Evolutionary conservation across 23 tunicate genomes (phyloP).

Genomic region (Halocynthia aurantium): DNA sequence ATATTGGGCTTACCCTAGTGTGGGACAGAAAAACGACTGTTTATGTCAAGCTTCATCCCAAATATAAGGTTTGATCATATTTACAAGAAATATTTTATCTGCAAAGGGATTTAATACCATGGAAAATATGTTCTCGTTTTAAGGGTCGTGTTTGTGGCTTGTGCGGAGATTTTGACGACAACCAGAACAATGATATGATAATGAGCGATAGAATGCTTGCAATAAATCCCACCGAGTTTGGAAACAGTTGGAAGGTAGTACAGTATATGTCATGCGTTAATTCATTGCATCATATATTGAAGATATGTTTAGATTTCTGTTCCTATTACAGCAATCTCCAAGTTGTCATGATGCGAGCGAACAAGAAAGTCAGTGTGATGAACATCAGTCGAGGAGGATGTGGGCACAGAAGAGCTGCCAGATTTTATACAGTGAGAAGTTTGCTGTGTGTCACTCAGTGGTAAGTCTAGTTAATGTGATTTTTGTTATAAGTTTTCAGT

Average conservation of each 20-base stretch:
- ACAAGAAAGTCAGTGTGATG: constrained; percentile 26
- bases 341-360: constrained; percentile 29
- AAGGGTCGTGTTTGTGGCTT: constrained; percentile 66
- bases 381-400: constrained; percentile 27
- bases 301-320: not conserved
- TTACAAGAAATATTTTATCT: not conserved
- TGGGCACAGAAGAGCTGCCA: constrained; percentile 60
- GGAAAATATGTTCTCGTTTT: not conserved
- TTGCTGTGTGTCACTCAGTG: constrained; percentile 36
- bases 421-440: constrained; percentile 38
- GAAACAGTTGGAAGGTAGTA: constrained; percentile 80
- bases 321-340: constrained; percentile 22
- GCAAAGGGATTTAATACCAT: not conserved
- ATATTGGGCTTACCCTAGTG: constrained; percentile 41
- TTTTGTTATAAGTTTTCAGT: no score
- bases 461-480: constrained; percentile 13
- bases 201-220: constrained; percentile 43
- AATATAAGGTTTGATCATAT: constrained; percentile 29
- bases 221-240: constrained; percentile 46
- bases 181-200: constrained; percentile 46
- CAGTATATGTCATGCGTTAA: not conserved
- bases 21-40: constrained; percentile 64
- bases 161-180: constrained; percentile 69
- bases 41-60: constrained; percentile 46
- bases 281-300: not conserved